A percentile compares a stretch with the other conserved stretches of the same genome.
Conservation (phyloP, 2,888 invertebrate genomes). For the Meiosimyza platycephala region DNA sequence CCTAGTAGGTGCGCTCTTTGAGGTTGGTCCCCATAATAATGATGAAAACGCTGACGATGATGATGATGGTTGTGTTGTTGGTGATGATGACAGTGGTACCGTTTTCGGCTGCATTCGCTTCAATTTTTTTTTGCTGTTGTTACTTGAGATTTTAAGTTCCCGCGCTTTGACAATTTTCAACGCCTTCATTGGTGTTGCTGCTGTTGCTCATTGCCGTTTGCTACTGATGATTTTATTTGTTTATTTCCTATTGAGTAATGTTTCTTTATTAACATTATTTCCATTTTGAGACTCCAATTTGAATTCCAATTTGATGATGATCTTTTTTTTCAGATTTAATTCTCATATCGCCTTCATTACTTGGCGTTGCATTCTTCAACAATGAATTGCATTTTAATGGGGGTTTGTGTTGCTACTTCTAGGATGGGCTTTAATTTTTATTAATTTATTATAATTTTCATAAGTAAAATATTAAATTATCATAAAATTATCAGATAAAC, state of each 20-base stretch:
- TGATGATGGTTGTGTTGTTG: constrained; percentile 1
- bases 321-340: constrained; percentile 3
- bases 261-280: constrained; percentile 13
- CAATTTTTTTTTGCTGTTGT: neutral
- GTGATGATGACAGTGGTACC: constrained; percentile 35
- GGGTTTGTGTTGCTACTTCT: no score
- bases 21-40: constrained; percentile 25
- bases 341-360: neutral
- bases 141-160: constrained; percentile 26
- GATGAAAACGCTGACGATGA: constrained; percentile 3
- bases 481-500: no score
- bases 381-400: neutral
- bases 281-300: constrained; percentile 11
- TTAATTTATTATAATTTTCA: no score
- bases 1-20: constrained; percentile 33
- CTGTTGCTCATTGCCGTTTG: constrained; percentile 2
- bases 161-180: constrained; percentile 32
- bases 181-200: constrained; percentile 27
- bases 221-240: constrained; percentile 31
- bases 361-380: constrained; percentile 1
- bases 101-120: constrained; percentile 7
- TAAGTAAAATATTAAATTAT: no score
- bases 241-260: constrained; percentile 19
- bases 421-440: no score
- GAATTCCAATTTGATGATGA: constrained; percentile 22